Base-by-base conservation (phyloP, 2,113 vertebrate species). In the Poeciliopsis prolifica region DNA sequence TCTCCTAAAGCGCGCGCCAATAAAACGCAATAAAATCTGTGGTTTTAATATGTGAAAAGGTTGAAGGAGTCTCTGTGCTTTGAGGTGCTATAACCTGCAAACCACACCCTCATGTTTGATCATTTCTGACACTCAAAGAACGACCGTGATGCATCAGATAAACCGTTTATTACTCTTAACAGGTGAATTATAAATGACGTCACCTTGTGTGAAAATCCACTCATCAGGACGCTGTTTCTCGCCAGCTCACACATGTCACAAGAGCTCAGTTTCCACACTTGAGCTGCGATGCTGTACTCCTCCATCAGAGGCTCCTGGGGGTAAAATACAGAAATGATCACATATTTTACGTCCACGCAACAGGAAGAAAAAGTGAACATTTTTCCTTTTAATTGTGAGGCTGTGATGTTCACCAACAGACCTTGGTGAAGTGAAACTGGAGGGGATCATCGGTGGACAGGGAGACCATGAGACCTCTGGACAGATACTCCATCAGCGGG, bases 371-470 rank as follows among this genome's bases (percentile, higher is more conserved):
- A 58, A 58, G 10, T 19, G 4, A 29, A 5, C 1, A 14, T 10
- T 19, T 11, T 33, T 17, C 7, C 17, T 22, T 17, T 33, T 17
- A 19, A 48, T 19, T 10, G 62, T 4, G 30, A 17, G 29, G 6
- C 2, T 35, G 62, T 10, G 8, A 22, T 22, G 11, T 22, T 19
- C 33, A 17, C 4, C 17, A 7, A 0, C 92, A 80, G 83, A 98
- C 97, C 96, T 98, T 99, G 79, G 97, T 99, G 90, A 98, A 99
- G 91, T 99, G 98, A 89, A 99, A 99, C 92, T 99, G 98, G 74
- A 99, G 93, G 9, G 97, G 98, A 71, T 99, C 98, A 0, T 99
- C 98, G 0, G 98, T 99, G 91, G 97, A 99, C 78, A 99, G 95
- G 0, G 98, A 99, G 58, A 99, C 94, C 88, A 98, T 92, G 83